phyloP scores from a whole-genome alignment of 2,888 invertebrate species.

The Magallana nippona region DNA sequence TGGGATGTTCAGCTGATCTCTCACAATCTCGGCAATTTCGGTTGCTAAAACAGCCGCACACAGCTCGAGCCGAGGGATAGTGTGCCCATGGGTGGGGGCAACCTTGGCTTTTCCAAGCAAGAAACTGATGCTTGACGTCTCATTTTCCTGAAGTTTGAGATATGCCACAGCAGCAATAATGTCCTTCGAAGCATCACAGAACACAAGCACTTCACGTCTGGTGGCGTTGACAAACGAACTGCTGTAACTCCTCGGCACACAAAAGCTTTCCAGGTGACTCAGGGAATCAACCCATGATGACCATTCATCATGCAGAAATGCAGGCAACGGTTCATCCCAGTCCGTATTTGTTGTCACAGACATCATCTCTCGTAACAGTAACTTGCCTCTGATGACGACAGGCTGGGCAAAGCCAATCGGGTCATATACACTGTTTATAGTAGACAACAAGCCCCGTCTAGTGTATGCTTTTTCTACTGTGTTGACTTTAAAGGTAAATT shows the following conservation, averaged over 20 bases:
- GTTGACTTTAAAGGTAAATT: slow-evolving; percentile 38
- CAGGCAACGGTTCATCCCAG: slow-evolving; percentile 40
- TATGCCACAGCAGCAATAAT: slow-evolving; percentile 21
- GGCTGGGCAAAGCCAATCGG: slow-evolving; percentile 44
- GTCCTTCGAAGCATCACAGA: slow-evolving; percentile 42
- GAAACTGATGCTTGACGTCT: neutral
- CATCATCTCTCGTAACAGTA: slow-evolving; percentile 39
- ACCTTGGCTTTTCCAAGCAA: slow-evolving; percentile 24
- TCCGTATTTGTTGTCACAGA: slow-evolving; percentile 13
- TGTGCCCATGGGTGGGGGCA: slow-evolving; percentile 11
- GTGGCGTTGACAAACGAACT: neutral
- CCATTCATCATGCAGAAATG: neutral
- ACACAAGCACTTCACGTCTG: slow-evolving; percentile 31
- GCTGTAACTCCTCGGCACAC: slow-evolving; percentile 9
- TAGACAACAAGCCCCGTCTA: slow-evolving; percentile 46
- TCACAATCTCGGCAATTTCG: slow-evolving; percentile 37
- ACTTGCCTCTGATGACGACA: slow-evolving; percentile 34
- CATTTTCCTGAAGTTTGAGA: neutral
- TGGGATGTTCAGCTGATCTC: slow-evolving; percentile 32
- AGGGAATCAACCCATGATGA: slow-evolving; percentile 13
- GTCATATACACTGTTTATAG: slow-evolving; percentile 46
- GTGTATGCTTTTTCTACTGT: slow-evolving; percentile 43
- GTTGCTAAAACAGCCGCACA: slow-evolving; percentile 48
- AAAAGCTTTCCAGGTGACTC: neutral
- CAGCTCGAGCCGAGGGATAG: slow-evolving; percentile 50